Conservation (phyloP, 2,797 vertebrate genomes). For the Falco rusticolus region DNA sequence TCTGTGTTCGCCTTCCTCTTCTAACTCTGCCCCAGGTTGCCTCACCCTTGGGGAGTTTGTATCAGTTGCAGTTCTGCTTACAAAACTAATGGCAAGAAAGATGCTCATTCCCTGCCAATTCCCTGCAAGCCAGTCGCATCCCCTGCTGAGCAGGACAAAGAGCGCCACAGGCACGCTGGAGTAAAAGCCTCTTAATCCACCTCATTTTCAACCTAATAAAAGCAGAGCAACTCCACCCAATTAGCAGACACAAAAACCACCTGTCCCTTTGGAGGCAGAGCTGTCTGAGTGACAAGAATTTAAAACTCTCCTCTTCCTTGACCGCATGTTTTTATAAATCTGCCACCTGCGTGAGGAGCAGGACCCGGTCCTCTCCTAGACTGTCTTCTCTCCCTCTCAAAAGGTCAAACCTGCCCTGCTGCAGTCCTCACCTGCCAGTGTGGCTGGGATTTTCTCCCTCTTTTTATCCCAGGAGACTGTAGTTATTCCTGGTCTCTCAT, state of each 20-base stretch:
- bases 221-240: background rate
- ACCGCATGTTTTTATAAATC: background rate
- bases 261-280: background rate
- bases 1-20: background rate
- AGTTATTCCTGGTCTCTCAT: background rate
- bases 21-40: background rate
- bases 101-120: background rate
- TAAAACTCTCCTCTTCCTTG: background rate
- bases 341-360: background rate
- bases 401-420: background rate
- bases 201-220: conserved; percentile 9
- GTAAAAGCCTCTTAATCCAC: background rate
- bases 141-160: conserved; percentile 25
- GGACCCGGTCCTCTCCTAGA: background rate
- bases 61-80: background rate
- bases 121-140: background rate
- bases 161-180: background rate
- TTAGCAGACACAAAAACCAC: background rate
- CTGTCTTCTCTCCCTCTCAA: background rate
- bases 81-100: conserved; percentile 7
- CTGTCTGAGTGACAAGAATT: background rate
- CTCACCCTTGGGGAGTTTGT: background rate
- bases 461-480: background rate
- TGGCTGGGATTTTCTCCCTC: background rate
- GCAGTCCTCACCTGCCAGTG: background rate